These are phyloP conservation scores for Lepus europaeus DNA, from an alignment of 2,113 vertebrate genomes.

Conservation along the genomic window DNA sequence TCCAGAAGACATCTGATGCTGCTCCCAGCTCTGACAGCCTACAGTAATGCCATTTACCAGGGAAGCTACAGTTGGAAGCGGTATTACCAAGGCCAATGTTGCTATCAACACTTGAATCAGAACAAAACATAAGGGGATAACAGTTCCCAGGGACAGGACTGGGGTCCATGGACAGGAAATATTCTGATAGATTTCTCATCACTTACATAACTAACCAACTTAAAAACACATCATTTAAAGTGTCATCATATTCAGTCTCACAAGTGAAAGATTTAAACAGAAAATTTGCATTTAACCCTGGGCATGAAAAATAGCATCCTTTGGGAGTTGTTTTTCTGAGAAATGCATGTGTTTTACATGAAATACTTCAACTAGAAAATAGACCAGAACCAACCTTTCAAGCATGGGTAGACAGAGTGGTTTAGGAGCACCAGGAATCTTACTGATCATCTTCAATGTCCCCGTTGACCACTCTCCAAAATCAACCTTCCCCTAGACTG, in stretches of 20 bases:
- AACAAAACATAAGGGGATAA: constrained; percentile 28
- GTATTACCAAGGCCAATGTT: background rate
- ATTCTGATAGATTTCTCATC: constrained; percentile 46
- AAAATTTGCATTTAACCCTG: constrained; percentile 50
- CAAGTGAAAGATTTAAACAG: constrained; percentile 35
- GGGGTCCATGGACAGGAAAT: background rate
- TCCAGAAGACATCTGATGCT: background rate
- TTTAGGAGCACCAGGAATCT: background rate
- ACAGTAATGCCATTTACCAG: background rate
- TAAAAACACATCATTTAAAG: constrained; percentile 46
- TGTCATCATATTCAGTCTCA: constrained; percentile 41
- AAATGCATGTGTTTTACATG: background rate
- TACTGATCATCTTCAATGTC: background rate
- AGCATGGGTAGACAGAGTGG: background rate
- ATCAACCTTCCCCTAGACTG: background rate
- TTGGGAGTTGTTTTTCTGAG: background rate
- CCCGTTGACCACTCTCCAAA: background rate
- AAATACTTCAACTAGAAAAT: constrained; percentile 23
- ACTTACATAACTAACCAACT: constrained; percentile 46
- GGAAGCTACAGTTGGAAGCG: background rate
- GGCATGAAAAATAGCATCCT: constrained; percentile 42
- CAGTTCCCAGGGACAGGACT: constrained; percentile 4
- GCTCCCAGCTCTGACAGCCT: background rate
- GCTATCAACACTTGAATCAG: background rate
- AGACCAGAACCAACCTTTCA: background rate